These are phyloP conservation scores for Ochropacha duplaris DNA, from an alignment of 2,888 invertebrate genomes.

Conservation along the genomic window DNA sequence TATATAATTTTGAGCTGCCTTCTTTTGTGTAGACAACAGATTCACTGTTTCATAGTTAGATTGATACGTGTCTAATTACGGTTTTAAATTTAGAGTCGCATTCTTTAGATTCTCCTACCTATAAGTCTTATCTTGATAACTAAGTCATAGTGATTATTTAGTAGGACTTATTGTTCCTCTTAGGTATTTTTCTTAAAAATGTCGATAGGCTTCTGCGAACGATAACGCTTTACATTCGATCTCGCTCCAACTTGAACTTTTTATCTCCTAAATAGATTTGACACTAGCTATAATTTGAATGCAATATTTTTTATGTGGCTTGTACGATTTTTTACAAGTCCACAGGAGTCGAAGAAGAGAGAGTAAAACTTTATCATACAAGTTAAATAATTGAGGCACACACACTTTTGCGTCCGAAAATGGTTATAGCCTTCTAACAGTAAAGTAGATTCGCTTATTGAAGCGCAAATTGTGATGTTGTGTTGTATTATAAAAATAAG, in stretches of 20 bases:
- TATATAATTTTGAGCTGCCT: constrained; percentile 25
- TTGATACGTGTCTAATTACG: constrained; percentile 52
- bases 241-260: constrained; percentile 65
- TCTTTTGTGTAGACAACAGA: constrained; percentile 31
- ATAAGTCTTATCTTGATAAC: constrained; percentile 69
- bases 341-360: background rate
- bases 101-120: constrained; percentile 61
- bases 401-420: constrained; percentile 63
- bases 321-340: background rate
- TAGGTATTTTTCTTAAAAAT: constrained; percentile 56
- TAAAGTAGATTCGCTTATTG: constrained; percentile 41
- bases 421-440: constrained; percentile 47
- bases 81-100: constrained; percentile 36
- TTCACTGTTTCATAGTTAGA: constrained; percentile 30
- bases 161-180: constrained; percentile 49
- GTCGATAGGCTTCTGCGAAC: constrained; percentile 56
- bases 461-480: constrained; percentile 63
- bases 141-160: constrained; percentile 74
- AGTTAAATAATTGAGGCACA: constrained; percentile 42
- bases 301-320: constrained; percentile 1
- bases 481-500: constrained; percentile 44
- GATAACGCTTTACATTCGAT: constrained; percentile 70
- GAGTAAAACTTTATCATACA: constrained; percentile 21
- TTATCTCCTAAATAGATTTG: constrained; percentile 50
- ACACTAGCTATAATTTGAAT: constrained; percentile 54